Evolutionary conservation across 2,888 invertebrate genomes (phyloP).

Genomic region (Ectemnius continuus): DNA sequence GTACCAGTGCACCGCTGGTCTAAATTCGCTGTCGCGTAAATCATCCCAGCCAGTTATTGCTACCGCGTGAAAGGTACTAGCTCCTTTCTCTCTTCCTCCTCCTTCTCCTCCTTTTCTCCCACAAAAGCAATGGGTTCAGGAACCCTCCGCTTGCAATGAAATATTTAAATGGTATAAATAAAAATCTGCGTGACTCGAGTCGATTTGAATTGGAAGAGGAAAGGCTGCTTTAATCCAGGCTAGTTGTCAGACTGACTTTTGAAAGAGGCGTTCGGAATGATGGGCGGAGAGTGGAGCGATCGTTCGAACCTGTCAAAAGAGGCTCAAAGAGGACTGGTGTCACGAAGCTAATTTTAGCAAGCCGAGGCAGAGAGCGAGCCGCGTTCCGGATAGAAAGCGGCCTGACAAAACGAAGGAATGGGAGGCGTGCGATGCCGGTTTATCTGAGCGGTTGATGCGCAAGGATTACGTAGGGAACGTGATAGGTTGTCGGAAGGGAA

Average conservation of each 20-base stretch:
- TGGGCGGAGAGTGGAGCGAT: neutral
- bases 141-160: too few species aligned
- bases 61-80: constrained; percentile 31
- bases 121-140: neutral
- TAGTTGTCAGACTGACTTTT: too few species aligned
- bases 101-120: neutral
- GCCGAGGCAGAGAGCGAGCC: neutral
- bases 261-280: neutral
- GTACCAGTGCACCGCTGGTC: constrained; percentile 37
- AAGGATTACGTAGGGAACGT: neutral
- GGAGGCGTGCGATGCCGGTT: too few species aligned
- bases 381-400: neutral
- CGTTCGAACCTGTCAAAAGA: neutral
- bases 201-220: too few species aligned
- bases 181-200: too few species aligned
- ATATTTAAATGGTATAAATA: too few species aligned
- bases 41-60: constrained; percentile 48
- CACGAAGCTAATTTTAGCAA: neutral
- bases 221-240: too few species aligned
- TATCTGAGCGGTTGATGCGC: too few species aligned
- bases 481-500: neutral
- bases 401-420: too few species aligned
- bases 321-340: neutral
- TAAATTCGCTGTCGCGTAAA: constrained; percentile 58
- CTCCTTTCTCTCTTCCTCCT: constrained; percentile 14